These are phyloP conservation scores for Passer domesticus DNA, from an alignment of 2,113 vertebrate genomes.

Conservation along the genomic window DNA sequence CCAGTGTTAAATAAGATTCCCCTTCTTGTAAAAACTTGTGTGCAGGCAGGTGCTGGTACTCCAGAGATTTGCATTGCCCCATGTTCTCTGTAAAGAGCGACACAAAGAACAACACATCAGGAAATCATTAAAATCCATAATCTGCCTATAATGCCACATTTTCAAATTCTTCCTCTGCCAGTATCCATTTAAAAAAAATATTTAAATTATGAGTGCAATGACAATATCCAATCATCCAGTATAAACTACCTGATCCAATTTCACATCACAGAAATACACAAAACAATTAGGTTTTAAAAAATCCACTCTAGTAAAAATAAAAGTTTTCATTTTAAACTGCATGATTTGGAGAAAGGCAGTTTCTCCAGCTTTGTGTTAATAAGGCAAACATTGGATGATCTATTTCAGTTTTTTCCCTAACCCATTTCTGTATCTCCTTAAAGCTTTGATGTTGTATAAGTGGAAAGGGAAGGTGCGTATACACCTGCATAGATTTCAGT, in stretches of 20 bases:
- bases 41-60: slow-evolving; percentile 85
- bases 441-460: not conserved
- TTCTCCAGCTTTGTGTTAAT: not conserved
- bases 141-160: not conserved
- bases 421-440: not conserved
- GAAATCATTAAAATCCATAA: not conserved
- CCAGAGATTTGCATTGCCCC: slow-evolving; percentile 82
- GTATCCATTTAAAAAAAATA: not conserved
- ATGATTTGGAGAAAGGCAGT: not conserved
- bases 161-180: not conserved
- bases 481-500: not conserved
- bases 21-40: slow-evolving; percentile 91
- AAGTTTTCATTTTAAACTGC: not conserved
- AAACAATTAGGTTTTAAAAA: not conserved
- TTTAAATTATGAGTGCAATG: not conserved
- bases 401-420: not conserved
- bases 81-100: slow-evolving; percentile 71
- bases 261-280: not conserved
- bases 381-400: not conserved
- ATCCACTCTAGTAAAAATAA: not conserved
- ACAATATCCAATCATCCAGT: not conserved
- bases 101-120: not conserved
- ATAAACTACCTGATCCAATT: not conserved
- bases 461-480: not conserved
- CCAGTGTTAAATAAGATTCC: slow-evolving; percentile 86